phyloP scores from a whole-genome alignment of 2,888 invertebrate genomes.

The Ornithoptera alexandrae region DNA sequence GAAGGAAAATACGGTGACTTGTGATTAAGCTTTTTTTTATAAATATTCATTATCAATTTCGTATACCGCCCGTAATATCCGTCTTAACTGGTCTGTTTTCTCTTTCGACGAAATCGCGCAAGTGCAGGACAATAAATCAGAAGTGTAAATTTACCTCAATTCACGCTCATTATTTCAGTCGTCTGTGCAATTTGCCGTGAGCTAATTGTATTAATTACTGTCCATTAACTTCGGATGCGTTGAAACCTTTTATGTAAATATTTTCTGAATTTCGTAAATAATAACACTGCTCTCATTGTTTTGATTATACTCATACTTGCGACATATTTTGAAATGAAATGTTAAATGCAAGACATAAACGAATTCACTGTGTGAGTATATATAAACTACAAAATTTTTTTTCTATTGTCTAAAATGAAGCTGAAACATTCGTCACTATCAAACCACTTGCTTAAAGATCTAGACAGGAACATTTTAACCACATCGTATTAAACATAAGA shows the following conservation, averaged over 20 bases:
- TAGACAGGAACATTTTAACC: background rate
- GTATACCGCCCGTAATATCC: constrained; percentile 71
- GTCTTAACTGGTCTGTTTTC: constrained; percentile 75
- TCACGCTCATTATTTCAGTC: constrained; percentile 77
- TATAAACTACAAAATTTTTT: background rate
- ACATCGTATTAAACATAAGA: background rate
- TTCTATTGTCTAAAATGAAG: background rate
- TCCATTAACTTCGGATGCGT: constrained; percentile 71
- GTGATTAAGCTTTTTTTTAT: constrained; percentile 69
- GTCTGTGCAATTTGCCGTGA: constrained; percentile 75
- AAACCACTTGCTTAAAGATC: background rate
- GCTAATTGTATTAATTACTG: constrained; percentile 79
- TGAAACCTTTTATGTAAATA: constrained; percentile 51
- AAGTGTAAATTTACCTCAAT: constrained; percentile 78
- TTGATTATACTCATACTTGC: background rate
- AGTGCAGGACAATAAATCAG: constrained; percentile 78
- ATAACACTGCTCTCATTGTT: constrained; percentile 38
- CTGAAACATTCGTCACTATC: background rate
- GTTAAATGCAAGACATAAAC: background rate
- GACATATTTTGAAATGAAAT: constrained; percentile 15
- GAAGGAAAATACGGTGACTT: constrained; percentile 60
- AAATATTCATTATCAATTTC: constrained; percentile 78
- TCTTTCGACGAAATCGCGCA: constrained; percentile 77
- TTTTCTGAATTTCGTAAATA: constrained; percentile 53
- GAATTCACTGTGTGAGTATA: background rate